Evolutionary conservation across 2,113 vertebrate species (phyloP).

Genomic region (Xyrauchen texanus): DNA sequence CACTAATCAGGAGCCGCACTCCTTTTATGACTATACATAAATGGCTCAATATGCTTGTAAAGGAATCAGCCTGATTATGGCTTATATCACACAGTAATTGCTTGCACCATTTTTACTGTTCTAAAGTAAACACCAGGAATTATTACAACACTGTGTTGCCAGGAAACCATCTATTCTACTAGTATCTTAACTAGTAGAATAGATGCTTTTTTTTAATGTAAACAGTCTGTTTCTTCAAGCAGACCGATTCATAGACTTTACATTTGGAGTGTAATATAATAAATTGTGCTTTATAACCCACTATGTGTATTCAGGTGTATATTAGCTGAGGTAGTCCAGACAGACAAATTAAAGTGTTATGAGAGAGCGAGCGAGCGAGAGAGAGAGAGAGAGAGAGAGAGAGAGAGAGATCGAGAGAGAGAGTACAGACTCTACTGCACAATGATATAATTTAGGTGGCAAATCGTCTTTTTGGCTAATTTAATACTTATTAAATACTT

Average conservation of each 20-base stretch:
- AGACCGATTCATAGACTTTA: constrained; percentile 1
- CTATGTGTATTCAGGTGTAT: constrained; percentile 6
- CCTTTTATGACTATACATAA: constrained; percentile 19
- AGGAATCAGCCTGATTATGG: constrained; percentile 5
- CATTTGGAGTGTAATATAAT: background rate
- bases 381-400: background rate
- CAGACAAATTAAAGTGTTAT: background rate
- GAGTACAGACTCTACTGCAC: background rate
- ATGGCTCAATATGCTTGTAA: constrained; percentile 32
- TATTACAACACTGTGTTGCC: constrained; percentile 1
- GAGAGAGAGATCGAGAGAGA: background rate
- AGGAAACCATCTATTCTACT: background rate
- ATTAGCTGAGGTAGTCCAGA: background rate
- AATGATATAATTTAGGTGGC: background rate
- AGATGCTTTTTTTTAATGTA: too few species aligned
- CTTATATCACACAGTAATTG: constrained; percentile 38
- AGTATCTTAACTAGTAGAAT: background rate
- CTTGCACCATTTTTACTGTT: constrained; percentile 13
- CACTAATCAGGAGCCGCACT: constrained; percentile 11
- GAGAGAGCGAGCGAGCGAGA: background rate
- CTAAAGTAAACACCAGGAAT: constrained; percentile 10
- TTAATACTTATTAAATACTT: too few species aligned
- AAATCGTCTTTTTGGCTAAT: too few species aligned
- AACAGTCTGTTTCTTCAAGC: too few species aligned
- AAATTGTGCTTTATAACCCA: background rate